Evolutionary conservation across 2,797 vertebrate species (phyloP).

Genomic region (Babyrousa celebensis): DNA sequence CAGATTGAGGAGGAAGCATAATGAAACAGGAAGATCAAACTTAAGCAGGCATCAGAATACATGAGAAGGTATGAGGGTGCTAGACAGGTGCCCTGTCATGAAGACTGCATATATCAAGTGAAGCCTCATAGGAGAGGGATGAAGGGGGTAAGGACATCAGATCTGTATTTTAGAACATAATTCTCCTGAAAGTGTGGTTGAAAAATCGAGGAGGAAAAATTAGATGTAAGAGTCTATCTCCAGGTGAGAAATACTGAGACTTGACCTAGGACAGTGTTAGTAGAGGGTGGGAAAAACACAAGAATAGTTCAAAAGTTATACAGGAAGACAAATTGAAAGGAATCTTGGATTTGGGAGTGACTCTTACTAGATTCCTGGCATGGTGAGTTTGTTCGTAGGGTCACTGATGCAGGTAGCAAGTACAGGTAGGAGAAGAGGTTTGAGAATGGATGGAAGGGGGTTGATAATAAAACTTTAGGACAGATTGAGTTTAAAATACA

Average conservation of each 20-base stretch:
- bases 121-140: not conserved
- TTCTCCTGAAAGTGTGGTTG: not conserved
- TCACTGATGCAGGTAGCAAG: not conserved
- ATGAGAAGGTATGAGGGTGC: not conserved
- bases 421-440: not conserved
- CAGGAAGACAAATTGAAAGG: not conserved
- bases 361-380: not conserved
- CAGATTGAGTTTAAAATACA: not conserved
- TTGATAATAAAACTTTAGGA: not conserved
- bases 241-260: conserved; percentile 16
- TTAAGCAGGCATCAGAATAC: too few species aligned
- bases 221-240: not conserved
- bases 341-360: not conserved
- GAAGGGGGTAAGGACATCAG: not conserved
- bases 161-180: conserved; percentile 40
- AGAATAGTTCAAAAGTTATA: not conserved
- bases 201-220: not conserved
- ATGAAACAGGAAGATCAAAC: not conserved
- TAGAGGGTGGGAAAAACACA: not conserved
- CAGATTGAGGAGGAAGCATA: not conserved
- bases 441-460: not conserved
- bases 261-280: not conserved
- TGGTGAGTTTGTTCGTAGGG: not conserved
- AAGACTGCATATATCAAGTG: not conserved
- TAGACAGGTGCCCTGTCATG: not conserved